phyloP scores from a whole-genome alignment of 2,888 invertebrate species.

The Phasia obesa region DNA sequence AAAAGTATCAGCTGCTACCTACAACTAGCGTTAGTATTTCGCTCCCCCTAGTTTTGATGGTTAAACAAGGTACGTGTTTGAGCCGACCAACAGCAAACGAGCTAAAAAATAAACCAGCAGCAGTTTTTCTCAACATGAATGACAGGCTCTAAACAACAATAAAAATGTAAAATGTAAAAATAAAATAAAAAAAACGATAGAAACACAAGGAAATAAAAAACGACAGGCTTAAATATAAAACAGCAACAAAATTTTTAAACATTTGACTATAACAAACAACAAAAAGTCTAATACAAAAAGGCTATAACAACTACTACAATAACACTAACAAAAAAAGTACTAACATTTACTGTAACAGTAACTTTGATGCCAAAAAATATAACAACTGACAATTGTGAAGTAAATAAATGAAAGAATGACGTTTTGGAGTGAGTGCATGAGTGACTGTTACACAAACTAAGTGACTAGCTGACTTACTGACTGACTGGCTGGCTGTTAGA shows the following conservation, averaged over 20 bases:
- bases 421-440: conserved; percentile 42
- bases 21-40: conserved; percentile 5
- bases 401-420: conserved; percentile 57
- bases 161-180: conserved; percentile 9
- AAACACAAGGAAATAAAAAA: neutral
- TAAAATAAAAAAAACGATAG: conserved; percentile 6
- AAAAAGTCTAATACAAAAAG: conserved; percentile 13
- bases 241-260: conserved; percentile 48
- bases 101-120: conserved; percentile 38
- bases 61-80: conserved; percentile 51
- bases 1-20: conserved; percentile 67
- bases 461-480: conserved; percentile 23
- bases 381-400: conserved; percentile 63
- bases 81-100: conserved; percentile 20
- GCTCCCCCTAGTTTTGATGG: conserved; percentile 24
- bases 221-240: conserved; percentile 52
- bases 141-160: conserved; percentile 46
- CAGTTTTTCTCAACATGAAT: conserved; percentile 15
- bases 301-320: neutral
- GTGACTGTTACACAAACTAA: conserved; percentile 20
- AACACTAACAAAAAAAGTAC: conserved; percentile 26
- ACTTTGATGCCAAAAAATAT: conserved; percentile 30
- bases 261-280: conserved; percentile 55
- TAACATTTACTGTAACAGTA: conserved; percentile 32
- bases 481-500: conserved; percentile 5